These are phyloP conservation scores for Actinia equina DNA, from an alignment of 64 coral and sea anemone species.

Conservation along the genomic window DNA sequence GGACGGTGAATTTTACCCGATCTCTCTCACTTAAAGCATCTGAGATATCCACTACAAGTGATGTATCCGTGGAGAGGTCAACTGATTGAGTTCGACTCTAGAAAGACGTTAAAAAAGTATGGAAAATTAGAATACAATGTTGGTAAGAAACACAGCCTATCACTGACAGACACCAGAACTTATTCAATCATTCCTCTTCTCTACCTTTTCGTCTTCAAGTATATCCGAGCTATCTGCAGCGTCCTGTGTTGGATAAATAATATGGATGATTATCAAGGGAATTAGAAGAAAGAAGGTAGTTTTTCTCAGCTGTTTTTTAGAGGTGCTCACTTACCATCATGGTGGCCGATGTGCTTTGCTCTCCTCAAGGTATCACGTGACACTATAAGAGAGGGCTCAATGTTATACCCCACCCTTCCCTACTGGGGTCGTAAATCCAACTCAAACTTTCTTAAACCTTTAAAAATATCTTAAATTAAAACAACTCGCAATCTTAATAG, in stretches of 20 bases:
- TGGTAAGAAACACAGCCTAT: not conserved
- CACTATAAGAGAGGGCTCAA: not conserved
- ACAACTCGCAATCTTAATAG: too few relatives aligned
- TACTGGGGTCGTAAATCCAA: not conserved
- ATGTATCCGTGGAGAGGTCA: constrained; percentile 85
- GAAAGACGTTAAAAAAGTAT: not conserved
- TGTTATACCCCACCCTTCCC: not conserved
- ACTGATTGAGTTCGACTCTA: constrained; percentile 85
- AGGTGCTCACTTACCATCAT: constrained; percentile 72
- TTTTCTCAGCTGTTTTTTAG: constrained; percentile 17
- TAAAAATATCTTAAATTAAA: too few relatives aligned
- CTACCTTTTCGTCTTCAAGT: constrained; percentile 87
- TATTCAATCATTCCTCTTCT: not conserved
- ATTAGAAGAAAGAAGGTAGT: not conserved
- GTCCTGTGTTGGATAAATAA: constrained; percentile 37
- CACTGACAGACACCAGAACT: constrained; percentile 24
- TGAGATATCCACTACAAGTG: constrained; percentile 93
- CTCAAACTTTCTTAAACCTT: not conserved
- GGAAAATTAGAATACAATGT: constrained; percentile 8
- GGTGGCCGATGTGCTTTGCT: constrained; percentile 42
- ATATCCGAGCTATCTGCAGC: constrained; percentile 80
- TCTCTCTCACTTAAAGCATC: constrained; percentile 98
- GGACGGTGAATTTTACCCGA: constrained; percentile 96
- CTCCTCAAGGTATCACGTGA: constrained; percentile 61
- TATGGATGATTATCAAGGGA: not conserved